Evolutionary conservation across 2,113 vertebrate species (phyloP).

Genomic region (Agapornis roseicollis): DNA sequence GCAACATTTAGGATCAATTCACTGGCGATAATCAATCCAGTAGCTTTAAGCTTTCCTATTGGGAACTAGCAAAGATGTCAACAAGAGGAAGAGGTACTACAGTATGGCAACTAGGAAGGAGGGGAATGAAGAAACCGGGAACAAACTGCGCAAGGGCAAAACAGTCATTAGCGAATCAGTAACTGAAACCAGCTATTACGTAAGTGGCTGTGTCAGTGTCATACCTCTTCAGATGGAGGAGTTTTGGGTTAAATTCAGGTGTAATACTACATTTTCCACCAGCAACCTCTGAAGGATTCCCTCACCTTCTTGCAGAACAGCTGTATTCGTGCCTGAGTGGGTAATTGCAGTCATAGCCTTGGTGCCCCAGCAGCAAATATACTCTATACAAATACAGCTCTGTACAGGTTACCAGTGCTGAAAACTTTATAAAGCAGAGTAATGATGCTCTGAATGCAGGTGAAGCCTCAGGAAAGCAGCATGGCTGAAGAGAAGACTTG

Average conservation of each 20-base stretch:
- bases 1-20: background rate
- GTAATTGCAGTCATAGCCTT: background rate
- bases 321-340: fast-evolving
- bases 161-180: constrained; percentile 48
- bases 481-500: background rate
- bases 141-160: constrained; percentile 25
- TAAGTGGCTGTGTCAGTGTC: background rate
- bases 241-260: background rate
- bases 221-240: background rate
- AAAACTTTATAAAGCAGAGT: background rate
- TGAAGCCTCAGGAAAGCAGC: background rate
- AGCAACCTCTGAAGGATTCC: background rate
- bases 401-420: background rate
- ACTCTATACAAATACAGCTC: background rate
- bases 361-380: background rate
- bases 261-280: background rate
- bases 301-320: background rate
- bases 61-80: constrained; percentile 1
- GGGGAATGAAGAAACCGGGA: constrained; percentile 42
- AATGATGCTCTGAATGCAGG: background rate
- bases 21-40: background rate
- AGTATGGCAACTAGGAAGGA: constrained; percentile 12
- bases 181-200: constrained; percentile 28
- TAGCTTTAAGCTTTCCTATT: background rate
- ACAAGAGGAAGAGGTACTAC: background rate